Conservation (phyloP, 2,113 vertebrate genomes). For the Pollimyrus isidori region DNA sequence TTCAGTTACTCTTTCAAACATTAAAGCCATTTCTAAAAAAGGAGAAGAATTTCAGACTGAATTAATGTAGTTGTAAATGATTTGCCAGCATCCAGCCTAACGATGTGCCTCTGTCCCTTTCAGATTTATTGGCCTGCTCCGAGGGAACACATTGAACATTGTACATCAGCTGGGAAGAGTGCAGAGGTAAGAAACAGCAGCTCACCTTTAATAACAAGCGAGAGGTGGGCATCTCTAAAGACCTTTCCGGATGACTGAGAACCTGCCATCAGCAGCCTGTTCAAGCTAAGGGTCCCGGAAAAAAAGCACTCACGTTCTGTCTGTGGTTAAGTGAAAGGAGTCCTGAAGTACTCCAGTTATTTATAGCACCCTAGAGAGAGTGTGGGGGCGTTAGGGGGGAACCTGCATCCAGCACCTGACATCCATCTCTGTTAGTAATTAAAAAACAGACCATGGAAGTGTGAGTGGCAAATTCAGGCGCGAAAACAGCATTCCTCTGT, state of each 20-base stretch:
- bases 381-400: conserved; percentile 5
- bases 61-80: not conserved
- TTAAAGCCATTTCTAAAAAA: not conserved
- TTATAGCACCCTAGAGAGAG: not conserved
- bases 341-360: not conserved
- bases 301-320: not conserved
- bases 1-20: not conserved
- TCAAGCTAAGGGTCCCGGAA: not conserved
- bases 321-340: conserved; percentile 18
- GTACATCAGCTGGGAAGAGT: conserved; percentile 68
- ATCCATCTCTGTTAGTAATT: not conserved
- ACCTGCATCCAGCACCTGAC: not conserved
- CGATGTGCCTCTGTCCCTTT: conserved; percentile 16
- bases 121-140: conserved; percentile 75
- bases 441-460: conserved; percentile 10
- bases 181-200: conserved; percentile 53
- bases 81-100: not conserved
- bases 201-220: not conserved
- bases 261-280: not conserved
- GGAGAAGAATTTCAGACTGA: not conserved
- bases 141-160: conserved; percentile 64
- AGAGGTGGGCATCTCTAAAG: not conserved
- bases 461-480: not conserved
- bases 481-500: not conserved
- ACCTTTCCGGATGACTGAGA: not conserved